A percentile compares a stretch with the other conserved stretches of the same genome.
These are phyloP conservation scores for Mustelus asterias DNA, from an alignment of 2,113 vertebrate genomes.

Conservation along the genomic window DNA sequence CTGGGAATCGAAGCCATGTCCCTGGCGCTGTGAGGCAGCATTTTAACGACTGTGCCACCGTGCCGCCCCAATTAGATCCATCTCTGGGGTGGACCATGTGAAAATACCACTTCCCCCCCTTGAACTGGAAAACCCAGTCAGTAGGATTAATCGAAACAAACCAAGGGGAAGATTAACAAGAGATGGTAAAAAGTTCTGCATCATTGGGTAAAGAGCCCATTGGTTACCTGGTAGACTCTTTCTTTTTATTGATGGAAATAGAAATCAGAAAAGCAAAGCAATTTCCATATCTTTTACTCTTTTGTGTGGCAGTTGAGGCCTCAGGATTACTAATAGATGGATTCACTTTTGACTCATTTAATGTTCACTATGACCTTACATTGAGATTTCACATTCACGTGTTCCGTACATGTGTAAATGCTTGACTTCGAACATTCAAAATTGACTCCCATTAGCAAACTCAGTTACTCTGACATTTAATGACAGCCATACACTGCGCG, in stretches of 20 bases:
- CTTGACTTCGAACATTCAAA: constrained; percentile 10
- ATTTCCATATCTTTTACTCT: not conserved
- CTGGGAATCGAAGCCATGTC: no score
- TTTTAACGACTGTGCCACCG: no score
- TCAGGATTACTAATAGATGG: not conserved
- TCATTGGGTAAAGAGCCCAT: not conserved
- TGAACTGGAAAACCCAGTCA: no score
- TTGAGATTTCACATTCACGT: not conserved
- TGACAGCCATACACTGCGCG: constrained; percentile 4
- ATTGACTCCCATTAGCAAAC: constrained; percentile 30
- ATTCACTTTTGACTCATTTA: constrained; percentile 22
- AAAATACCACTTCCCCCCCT: no score
- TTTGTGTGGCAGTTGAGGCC: not conserved
- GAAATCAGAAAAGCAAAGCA: not conserved
- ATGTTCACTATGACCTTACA: not conserved
- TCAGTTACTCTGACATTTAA: constrained; percentile 22
- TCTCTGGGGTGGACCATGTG: no score
- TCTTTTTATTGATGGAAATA: not conserved
- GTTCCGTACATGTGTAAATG: constrained; percentile 32
- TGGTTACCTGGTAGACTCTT: not conserved
- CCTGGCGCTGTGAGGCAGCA: no score
- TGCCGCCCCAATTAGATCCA: no score
- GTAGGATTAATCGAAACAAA: not conserved
- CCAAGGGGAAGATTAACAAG: not conserved
- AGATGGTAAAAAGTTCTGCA: not conserved